Evolutionary conservation across 2,113 vertebrate species (phyloP).

Genomic region (Thomomys bottae): DNA sequence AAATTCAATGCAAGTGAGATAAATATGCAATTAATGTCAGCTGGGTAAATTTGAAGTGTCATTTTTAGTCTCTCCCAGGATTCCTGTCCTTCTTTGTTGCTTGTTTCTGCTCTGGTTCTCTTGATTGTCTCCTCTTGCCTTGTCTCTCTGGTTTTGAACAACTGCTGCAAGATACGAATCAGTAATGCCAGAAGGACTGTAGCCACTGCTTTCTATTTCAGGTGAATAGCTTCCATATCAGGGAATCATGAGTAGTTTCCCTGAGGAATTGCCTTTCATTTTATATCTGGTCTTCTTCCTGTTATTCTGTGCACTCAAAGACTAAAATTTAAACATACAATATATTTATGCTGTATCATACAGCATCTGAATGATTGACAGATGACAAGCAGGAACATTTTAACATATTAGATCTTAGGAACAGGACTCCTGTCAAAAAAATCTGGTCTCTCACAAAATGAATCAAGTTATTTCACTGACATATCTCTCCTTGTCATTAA

Average conservation of each 20-base stretch:
- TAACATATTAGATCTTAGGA: background rate
- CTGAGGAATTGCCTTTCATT: background rate
- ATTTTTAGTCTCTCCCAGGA: background rate
- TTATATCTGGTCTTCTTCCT: background rate
- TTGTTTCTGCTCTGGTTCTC: background rate
- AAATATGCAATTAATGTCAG: background rate
- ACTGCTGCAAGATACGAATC: background rate
- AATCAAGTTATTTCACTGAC: background rate
- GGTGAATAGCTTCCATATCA: background rate
- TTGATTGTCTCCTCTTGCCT: background rate
- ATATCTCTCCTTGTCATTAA: background rate
- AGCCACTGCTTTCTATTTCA: background rate
- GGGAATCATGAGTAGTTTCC: background rate
- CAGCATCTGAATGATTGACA: background rate
- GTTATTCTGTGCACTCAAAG: background rate
- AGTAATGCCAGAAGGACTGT: background rate
- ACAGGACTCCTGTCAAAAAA: background rate
- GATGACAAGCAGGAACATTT: background rate
- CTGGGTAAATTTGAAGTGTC: background rate
- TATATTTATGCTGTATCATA: conserved; percentile 7
- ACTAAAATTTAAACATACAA: background rate
- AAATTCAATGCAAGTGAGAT: background rate
- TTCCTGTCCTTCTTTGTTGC: background rate
- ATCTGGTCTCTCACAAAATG: background rate
- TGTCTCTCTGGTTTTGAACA: background rate